A percentile compares a stretch with the other conserved stretches of the same genome.
phyloP scores from a whole-genome alignment of 2,797 vertebrate species.

The Tragopan temminckii region DNA sequence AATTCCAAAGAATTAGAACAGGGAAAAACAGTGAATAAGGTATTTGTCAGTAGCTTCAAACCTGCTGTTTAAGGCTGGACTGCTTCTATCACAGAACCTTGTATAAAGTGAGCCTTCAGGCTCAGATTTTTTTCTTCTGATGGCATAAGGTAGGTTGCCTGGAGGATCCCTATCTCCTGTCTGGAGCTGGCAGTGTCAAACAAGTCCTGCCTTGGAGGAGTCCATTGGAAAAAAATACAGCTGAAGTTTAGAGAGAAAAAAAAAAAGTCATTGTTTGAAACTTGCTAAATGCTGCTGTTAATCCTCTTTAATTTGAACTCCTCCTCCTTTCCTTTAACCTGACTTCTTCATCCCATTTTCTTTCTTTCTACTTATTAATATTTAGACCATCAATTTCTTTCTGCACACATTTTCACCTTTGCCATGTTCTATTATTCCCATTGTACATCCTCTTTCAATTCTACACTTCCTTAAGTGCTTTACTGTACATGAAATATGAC shows the following conservation, averaged over 20 bases:
- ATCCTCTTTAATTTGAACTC: background rate
- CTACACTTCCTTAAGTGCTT: slow-evolving; percentile 33
- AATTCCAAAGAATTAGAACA: background rate
- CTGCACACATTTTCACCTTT: background rate
- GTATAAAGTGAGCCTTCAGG: background rate
- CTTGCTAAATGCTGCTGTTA: background rate
- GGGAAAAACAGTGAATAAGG: background rate
- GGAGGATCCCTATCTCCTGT: background rate
- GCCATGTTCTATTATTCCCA: slow-evolving; percentile 26
- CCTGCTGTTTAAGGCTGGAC: background rate
- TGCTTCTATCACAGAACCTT: background rate
- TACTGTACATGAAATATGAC: slow-evolving; percentile 5
- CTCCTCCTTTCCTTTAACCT: slow-evolving; percentile 10
- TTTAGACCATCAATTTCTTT: slow-evolving; percentile 17
- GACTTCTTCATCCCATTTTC: background rate
- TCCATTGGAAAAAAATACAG: background rate
- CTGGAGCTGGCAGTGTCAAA: background rate
- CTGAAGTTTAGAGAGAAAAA: background rate
- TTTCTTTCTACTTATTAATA: slow-evolving; percentile 48
- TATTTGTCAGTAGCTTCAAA: background rate
- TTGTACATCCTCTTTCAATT: slow-evolving; percentile 18
- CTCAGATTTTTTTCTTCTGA: background rate
- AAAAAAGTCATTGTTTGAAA: background rate
- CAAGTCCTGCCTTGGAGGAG: background rate
- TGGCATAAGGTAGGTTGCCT: background rate